Evolutionary conservation across 1,140 invertebrate genomes (phyloP).

Genomic region (Papilio polyxenes): DNA sequence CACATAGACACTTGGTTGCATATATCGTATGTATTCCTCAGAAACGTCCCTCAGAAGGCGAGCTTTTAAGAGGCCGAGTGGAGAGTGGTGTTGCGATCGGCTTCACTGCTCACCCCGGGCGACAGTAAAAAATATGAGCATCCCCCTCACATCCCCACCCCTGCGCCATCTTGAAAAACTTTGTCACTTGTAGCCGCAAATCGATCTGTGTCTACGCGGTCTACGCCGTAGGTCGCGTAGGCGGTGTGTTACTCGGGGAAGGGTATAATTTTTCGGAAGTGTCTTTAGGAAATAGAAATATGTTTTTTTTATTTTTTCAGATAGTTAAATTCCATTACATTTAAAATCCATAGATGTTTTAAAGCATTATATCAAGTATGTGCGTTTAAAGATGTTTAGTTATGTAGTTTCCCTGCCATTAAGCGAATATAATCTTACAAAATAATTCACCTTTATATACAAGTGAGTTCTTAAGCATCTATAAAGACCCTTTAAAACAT

Average conservation of each 20-base stretch:
- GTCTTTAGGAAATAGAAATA: not conserved
- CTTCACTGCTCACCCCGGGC: constrained; percentile 78
- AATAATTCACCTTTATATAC: constrained; percentile 3
- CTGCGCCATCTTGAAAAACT: constrained; percentile 79
- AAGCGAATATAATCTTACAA: not conserved
- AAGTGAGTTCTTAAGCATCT: constrained; percentile 47
- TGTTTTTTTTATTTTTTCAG: not conserved
- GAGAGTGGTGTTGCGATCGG: constrained; percentile 78
- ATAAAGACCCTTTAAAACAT: constrained; percentile 61
- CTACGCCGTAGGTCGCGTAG: constrained; percentile 68
- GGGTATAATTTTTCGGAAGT: constrained; percentile 32
- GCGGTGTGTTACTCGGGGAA: constrained; percentile 41
- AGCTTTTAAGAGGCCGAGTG: constrained; percentile 78
- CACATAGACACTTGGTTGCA: constrained; percentile 64
- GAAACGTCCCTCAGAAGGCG: constrained; percentile 64
- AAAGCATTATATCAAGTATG: not conserved
- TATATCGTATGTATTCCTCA: constrained; percentile 58
- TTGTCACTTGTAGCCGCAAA: constrained; percentile 78
- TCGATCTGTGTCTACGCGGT: constrained; percentile 76
- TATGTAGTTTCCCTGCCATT: constrained; percentile 24
- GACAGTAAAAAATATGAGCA: constrained; percentile 81
- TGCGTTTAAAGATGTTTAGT: not conserved
- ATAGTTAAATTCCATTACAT: not conserved
- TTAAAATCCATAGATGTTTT: not conserved
- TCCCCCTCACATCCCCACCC: constrained; percentile 61